A percentile compares a stretch with the other conserved stretches of the same genome.
phyloP scores from a whole-genome alignment of 2,888 invertebrate genomes.

The Hipparchia semele region DNA sequence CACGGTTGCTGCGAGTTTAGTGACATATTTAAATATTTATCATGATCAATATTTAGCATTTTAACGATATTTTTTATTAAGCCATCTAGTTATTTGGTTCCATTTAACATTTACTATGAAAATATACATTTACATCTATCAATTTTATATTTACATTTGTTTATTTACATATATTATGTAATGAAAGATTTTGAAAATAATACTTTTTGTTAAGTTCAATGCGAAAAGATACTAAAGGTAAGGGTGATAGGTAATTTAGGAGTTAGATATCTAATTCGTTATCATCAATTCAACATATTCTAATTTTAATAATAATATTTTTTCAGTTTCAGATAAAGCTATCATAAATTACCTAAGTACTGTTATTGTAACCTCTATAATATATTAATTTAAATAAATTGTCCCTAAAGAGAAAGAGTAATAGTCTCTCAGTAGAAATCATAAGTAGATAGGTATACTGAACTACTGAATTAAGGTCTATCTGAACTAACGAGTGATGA shows the following conservation, averaged over 20 bases:
- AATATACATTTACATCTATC: conserved; percentile 77
- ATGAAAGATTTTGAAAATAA: conserved; percentile 53
- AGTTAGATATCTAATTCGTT: not conserved
- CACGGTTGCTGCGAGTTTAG: not conserved
- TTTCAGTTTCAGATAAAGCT: not conserved
- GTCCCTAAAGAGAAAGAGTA: not conserved
- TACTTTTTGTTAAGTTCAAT: conserved; percentile 39
- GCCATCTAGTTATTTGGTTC: conserved; percentile 71
- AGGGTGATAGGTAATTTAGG: not conserved
- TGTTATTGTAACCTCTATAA: not conserved
- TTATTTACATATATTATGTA: conserved; percentile 58
- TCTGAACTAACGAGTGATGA: too few relatives aligned
- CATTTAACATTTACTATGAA: conserved; percentile 80
- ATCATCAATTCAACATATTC: not conserved
- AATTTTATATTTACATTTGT: conserved; percentile 63
- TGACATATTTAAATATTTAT: conserved; percentile 11
- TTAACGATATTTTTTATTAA: conserved; percentile 33
- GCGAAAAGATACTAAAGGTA: not conserved
- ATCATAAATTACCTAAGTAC: not conserved
- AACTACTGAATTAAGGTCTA: not conserved
- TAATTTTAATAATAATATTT: not conserved
- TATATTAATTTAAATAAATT: not conserved
- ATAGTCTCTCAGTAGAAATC: too few relatives aligned
- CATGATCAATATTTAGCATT: conserved; percentile 18
- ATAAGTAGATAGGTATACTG: not conserved